A percentile compares a stretch with the other conserved stretches of the same genome.
Evolutionary conservation across 2,888 invertebrate genomes (phyloP).

Genomic region (Tipula confusa): DNA sequence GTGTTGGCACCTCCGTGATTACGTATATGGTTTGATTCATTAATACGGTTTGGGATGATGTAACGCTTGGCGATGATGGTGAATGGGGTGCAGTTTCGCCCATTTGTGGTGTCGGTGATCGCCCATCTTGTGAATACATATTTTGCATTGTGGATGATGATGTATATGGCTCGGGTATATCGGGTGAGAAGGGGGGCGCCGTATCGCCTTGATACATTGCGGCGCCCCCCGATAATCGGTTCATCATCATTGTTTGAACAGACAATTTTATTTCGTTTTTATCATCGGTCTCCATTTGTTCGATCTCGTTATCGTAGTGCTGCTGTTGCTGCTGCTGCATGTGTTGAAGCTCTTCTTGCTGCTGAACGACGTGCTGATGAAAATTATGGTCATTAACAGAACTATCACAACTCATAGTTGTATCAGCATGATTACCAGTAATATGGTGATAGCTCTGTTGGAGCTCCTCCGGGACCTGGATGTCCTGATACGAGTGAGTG

Average conservation of each 20-base stretch:
- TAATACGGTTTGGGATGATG: constrained; percentile 28
- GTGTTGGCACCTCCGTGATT: constrained; percentile 42
- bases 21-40: constrained; percentile 50
- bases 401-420: constrained; percentile 53
- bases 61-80: constrained; percentile 39
- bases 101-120: constrained; percentile 29
- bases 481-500: constrained; percentile 50
- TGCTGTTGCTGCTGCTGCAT: constrained; percentile 30
- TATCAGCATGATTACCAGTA: constrained; percentile 67
- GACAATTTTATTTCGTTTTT: constrained; percentile 38
- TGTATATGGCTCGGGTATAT: constrained; percentile 41
- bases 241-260: constrained; percentile 33
- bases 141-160: constrained; percentile 40
- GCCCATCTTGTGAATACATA: not conserved
- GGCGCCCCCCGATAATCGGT: constrained; percentile 39
- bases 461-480: constrained; percentile 59
- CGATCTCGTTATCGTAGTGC: constrained; percentile 33
- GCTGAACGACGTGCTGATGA: constrained; percentile 32
- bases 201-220: constrained; percentile 38
- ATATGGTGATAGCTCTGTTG: constrained; percentile 68
- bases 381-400: constrained; percentile 40
- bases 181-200: constrained; percentile 38
- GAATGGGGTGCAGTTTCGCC: constrained; percentile 37
- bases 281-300: not conserved
- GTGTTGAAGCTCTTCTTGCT: constrained; percentile 35